Base-by-base conservation (phyloP, 2,797 vertebrate species). In the Tokudaia muenninki region DNA sequence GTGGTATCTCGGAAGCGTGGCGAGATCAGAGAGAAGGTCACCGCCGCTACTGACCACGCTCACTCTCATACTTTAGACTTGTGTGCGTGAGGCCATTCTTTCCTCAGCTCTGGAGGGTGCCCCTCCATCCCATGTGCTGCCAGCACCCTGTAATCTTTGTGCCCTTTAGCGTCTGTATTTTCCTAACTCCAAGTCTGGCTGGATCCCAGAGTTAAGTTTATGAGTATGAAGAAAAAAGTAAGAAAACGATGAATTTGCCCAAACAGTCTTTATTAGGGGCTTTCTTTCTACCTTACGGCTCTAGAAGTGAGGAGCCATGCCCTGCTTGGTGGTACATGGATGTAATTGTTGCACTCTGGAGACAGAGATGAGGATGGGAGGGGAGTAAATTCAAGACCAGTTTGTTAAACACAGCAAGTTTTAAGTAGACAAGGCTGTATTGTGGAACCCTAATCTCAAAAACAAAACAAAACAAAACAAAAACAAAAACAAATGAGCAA, bases 271-370 rank as follows among this genome's bases (percentile, higher is more conserved):
- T 37, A 31, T 21, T 92, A 65, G 83, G 41, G 59, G 63, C 44
- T 74, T 91, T 90, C 44, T 74, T 91, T 90, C 44, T 90, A 8
- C 37, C 57, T 86, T 70, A 63, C 52, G 11, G 11, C 78, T 80
- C 81, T n/a, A 88, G 79, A 97, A 81, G 59, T 55, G 75, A n/a
- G 61, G 61, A 83, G 26, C 75, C 57, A 44, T 41, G 5, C 5
- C n/a, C n/a, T 41, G 55, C 12, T 44, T 44, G 57, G 81, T 41
- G 81, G 22, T 16, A 7, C 19, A 2, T 5, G 24, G 6, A 12
- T 29, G 80, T 16, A 29, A 41, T 19, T 41, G 13, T 41, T 61
- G 37, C 37, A 44, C 81, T 63, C 24, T 83, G 81, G 81, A 83
- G 22, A 26, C 57, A 44, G 55, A 82, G 57, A 47, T 21, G 37